Percentiles rank a stretch among this genome's conserved stretches.
Conservation (phyloP, 2,888 invertebrate species). For the Tubulanus polymorphus region DNA sequence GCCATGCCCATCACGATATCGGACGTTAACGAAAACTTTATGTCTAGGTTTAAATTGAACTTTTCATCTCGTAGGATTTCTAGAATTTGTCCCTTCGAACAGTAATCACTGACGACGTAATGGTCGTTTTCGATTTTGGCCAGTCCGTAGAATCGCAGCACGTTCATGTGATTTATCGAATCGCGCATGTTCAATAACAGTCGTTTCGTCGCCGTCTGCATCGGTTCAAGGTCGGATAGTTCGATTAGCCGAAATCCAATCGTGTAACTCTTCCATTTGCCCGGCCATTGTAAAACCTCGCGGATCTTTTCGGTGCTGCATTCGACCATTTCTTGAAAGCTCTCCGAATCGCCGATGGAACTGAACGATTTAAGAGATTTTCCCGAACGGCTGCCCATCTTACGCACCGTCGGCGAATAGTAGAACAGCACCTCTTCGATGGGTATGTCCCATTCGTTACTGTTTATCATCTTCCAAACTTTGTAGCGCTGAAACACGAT, state of each 20-base stretch:
- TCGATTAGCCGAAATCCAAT: conserved; percentile 29
- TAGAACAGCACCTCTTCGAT: conserved; percentile 36
- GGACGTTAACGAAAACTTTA: conserved; percentile 35
- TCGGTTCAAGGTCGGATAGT: conserved; percentile 17
- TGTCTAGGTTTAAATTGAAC: conserved; percentile 32
- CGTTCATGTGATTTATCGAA: conserved; percentile 30
- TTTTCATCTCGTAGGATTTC: conserved; percentile 39
- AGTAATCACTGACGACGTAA: conserved; percentile 35
- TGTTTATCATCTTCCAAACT: conserved; percentile 28
- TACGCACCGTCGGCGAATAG: conserved; percentile 21
- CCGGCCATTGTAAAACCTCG: conserved; percentile 36
- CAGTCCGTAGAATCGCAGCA: conserved; percentile 40
- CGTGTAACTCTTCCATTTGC: conserved; percentile 27
- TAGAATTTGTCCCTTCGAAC: conserved; percentile 33
- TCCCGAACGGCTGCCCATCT: conserved; percentile 17
- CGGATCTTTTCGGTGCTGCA: conserved; percentile 11
- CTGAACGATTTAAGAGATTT: conserved; percentile 22
- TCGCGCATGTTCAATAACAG: conserved; percentile 34
- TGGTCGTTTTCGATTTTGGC: conserved; percentile 25
- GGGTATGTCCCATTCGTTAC: conserved; percentile 33
- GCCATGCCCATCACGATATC: conserved; percentile 37
- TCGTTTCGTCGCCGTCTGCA: conserved; percentile 20
- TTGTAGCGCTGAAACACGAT: conserved; percentile 25
- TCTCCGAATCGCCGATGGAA: conserved; percentile 22
- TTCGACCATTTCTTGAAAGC: neutral